Evolutionary conservation across 37 sponge, comb jelly and placozoan species (phyloP).

Genomic region (Dysidea cf. avara): DNA sequence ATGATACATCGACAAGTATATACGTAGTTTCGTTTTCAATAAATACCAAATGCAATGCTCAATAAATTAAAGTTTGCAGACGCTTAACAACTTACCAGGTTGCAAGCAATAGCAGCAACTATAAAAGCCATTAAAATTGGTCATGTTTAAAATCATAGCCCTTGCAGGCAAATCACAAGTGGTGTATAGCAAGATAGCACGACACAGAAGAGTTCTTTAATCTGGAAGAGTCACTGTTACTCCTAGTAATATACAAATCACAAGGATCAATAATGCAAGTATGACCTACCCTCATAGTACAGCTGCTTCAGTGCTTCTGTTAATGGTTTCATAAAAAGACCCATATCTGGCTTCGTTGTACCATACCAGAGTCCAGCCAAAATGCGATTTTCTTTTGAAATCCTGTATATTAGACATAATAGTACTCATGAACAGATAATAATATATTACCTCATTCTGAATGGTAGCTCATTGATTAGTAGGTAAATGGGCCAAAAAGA

Average conservation of each 20-base stretch:
- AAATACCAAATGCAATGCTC: no score
- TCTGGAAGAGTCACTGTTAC: no score
- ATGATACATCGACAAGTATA: no score
- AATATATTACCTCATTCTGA: slow-evolving; percentile 20
- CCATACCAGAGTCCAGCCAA: slow-evolving; percentile 62
- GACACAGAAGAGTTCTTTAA: no score
- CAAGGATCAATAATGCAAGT: background rate
- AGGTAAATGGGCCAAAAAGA: slow-evolving; percentile 54
- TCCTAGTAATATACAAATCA: no score
- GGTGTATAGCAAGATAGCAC: slow-evolving; percentile 23
- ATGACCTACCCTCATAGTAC: slow-evolving; percentile 33
- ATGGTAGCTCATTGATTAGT: slow-evolving; percentile 43
- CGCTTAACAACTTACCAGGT: slow-evolving; percentile 18
- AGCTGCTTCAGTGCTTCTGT: slow-evolving; percentile 24
- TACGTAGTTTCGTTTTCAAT: no score
- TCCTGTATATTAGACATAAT: slow-evolving; percentile 13
- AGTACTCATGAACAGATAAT: background rate
- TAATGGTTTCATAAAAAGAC: slow-evolving; percentile 38
- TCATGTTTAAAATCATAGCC: slow-evolving; percentile 27
- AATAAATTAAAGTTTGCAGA: no score
- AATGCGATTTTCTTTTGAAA: slow-evolving; percentile 27
- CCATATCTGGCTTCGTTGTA: slow-evolving; percentile 49
- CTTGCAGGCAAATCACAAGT: slow-evolving; percentile 53
- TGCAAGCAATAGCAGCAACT: slow-evolving; percentile 32
- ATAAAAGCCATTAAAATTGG: slow-evolving; percentile 54